A percentile compares a stretch with the other conserved stretches of the same genome.
These are phyloP conservation scores for Heliconius cydno DNA, from an alignment of 2,888 invertebrate genomes.

Conservation along the genomic window DNA sequence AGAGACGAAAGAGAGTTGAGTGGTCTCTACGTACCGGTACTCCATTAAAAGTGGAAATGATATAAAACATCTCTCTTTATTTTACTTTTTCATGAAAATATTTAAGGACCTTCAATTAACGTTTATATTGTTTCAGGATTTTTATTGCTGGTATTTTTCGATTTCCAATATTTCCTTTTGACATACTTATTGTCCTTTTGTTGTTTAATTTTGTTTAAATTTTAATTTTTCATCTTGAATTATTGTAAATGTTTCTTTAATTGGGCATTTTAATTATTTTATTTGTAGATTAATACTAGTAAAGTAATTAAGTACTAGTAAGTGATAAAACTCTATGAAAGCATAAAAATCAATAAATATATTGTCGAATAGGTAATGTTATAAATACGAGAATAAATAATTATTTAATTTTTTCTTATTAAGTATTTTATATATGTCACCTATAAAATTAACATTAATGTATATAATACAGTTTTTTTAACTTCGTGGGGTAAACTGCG, in stretches of 20 bases:
- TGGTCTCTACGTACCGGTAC: constrained; percentile 27
- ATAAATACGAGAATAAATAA: too few relatives aligned
- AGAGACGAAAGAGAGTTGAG: constrained; percentile 31
- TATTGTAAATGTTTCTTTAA: background rate
- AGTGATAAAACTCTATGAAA: too few relatives aligned
- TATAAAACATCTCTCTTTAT: constrained; percentile 24
- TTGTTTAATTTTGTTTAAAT: background rate
- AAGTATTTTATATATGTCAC: too few relatives aligned
- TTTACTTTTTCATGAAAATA: constrained; percentile 12
- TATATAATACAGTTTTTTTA: too few relatives aligned
- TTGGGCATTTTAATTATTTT: background rate
- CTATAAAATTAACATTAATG: too few relatives aligned
- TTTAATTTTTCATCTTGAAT: background rate
- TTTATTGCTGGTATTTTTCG: background rate
- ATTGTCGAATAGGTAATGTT: too few relatives aligned
- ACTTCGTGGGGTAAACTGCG: too few relatives aligned
- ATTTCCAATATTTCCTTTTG: constrained; percentile 9
- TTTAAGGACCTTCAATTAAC: constrained; percentile 19
- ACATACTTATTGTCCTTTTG: constrained; percentile 5
- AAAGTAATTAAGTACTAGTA: too few relatives aligned
- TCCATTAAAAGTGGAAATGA: constrained; percentile 29
- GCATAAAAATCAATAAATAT: too few relatives aligned
- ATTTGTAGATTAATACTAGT: background rate
- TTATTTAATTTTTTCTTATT: too few relatives aligned
- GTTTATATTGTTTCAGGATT: constrained; percentile 4